Evolutionary conservation across 2,888 invertebrate species (phyloP).

Genomic region (Antitype chi): DNA sequence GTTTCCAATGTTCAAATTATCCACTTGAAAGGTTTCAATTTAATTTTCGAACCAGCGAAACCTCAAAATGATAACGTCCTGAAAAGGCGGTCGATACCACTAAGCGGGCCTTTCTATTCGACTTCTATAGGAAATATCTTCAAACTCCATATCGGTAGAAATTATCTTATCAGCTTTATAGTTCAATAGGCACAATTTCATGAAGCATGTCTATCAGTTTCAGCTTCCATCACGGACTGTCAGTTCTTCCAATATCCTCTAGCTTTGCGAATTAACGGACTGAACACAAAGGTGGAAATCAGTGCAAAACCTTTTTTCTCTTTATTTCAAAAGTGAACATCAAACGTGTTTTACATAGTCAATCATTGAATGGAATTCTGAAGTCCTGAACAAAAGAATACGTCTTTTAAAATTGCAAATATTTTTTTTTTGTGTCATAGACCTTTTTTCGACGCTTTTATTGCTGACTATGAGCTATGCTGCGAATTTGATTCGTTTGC

Average conservation of each 20-base stretch:
- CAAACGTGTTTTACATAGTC: conserved; percentile 25
- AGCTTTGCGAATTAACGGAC: conserved; percentile 1
- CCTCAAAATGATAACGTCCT: conserved; percentile 32
- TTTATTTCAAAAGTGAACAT: conserved; percentile 13
- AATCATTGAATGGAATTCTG: conserved; percentile 30
- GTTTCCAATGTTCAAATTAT: neutral
- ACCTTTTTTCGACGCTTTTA: conserved; percentile 38
- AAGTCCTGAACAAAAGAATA: conserved; percentile 22
- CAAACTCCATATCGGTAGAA: conserved; percentile 45
- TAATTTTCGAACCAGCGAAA: conserved; percentile 17
- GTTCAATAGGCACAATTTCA: conserved; percentile 55
- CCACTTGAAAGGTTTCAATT: neutral
- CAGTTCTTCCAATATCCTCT: conserved; percentile 40
- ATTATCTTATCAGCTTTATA: conserved; percentile 62
- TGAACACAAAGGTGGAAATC: conserved; percentile 19
- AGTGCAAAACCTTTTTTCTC: conserved; percentile 11
- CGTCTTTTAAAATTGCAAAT: conserved; percentile 37
- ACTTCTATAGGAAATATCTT: conserved; percentile 48
- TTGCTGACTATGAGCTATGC: conserved; percentile 44
- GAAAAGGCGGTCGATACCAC: conserved; percentile 33
- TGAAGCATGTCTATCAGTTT: conserved; percentile 36
- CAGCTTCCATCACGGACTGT: conserved; percentile 5
- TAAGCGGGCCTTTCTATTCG: conserved; percentile 27
- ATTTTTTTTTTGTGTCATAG: conserved; percentile 38
- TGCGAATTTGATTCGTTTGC: conserved; percentile 54